Evolutionary conservation across 2,797 vertebrate genomes (phyloP), one percentile per base, ranked within the genome.

Genomic region (Cygnus olor): DNA sequence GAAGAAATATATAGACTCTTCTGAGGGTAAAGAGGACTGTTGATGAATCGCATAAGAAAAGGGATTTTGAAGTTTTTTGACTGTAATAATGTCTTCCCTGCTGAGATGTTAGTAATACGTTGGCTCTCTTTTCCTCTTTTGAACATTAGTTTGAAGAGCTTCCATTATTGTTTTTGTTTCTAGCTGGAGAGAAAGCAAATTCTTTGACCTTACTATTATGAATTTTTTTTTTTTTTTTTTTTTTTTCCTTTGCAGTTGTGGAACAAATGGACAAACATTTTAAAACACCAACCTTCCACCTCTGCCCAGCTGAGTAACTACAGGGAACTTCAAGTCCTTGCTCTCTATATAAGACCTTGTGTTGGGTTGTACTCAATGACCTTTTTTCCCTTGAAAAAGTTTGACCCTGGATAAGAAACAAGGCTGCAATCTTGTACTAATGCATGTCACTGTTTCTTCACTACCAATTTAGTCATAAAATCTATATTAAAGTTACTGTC

Each of bases 51-150:
- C 60, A 47, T 65, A 87, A 89, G 87, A 77, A 90, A 92, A 88
- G 60, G 65, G 38, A 81, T 92, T 91, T 94, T 85, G 66, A 92
- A 92, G 70, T 78, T 69, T 91, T 96, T 84, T 85, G 56, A 88
- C 89, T 94, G 51, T 44, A 95, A 92, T 91, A 95, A 77, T 10
- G 3, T 74, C 63, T 91, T 92, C 63, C 95, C 92, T 82, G 51
- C 87, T 90, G 93, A 88, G 95, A 95, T 94, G 91, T 96, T 97
- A 95, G 96, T 97, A 69, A 95, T 94, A 78, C 87, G 60, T 81
- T 96, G 85, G 44, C 42, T 91, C 69, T 66, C 64, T 94, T 91
- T 88, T 90, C 57, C 78, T 91, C 90, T 85, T 95, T 84, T 94
- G 82, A 96, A 90, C 85, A 81, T 95, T 78, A 95, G 79, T 95